Percentiles rank a stretch among this genome's conserved stretches.
These are phyloP conservation scores for Lacanobia wlatinum DNA, from an alignment of 2,888 invertebrate genomes.

Conservation along the genomic window DNA sequence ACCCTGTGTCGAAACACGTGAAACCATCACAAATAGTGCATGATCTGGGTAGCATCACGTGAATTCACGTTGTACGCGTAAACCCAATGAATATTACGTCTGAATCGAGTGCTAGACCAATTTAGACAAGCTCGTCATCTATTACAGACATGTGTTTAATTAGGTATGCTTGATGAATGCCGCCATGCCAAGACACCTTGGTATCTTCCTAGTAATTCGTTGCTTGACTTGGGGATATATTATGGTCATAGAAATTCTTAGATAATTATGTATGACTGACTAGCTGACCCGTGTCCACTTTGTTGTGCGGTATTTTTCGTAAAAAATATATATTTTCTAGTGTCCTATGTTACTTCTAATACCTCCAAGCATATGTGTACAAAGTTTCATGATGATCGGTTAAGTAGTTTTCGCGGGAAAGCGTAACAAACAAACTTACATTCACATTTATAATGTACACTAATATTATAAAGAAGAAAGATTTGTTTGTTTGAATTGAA, in stretches of 20 bases:
- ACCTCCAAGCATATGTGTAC: too few relatives aligned
- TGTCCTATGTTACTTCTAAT: too few relatives aligned
- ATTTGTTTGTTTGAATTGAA: too few relatives aligned
- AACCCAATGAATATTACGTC: not conserved
- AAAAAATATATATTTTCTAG: too few relatives aligned
- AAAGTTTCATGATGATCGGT: too few relatives aligned
- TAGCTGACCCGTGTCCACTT: too few relatives aligned
- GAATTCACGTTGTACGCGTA: constrained; percentile 1
- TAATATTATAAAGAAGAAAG: too few relatives aligned
- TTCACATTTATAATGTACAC: too few relatives aligned
- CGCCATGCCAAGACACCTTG: not conserved
- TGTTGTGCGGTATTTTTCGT: too few relatives aligned
- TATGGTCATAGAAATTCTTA: not conserved
- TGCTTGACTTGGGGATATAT: not conserved
- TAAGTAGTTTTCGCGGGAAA: too few relatives aligned
- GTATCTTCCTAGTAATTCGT: not conserved
- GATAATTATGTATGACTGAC: too few relatives aligned
- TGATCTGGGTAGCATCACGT: not conserved
- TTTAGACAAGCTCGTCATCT: constrained; percentile 27
- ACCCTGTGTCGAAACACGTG: not conserved
- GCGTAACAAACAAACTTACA: too few relatives aligned
- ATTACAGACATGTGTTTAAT: constrained; percentile 11
- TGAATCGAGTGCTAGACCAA: constrained; percentile 6
- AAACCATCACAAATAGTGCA: not conserved
- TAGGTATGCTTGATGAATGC: constrained; percentile 13